Conservation (phyloP, 2,888 invertebrate species). For the Drosophila quinaria region DNA sequence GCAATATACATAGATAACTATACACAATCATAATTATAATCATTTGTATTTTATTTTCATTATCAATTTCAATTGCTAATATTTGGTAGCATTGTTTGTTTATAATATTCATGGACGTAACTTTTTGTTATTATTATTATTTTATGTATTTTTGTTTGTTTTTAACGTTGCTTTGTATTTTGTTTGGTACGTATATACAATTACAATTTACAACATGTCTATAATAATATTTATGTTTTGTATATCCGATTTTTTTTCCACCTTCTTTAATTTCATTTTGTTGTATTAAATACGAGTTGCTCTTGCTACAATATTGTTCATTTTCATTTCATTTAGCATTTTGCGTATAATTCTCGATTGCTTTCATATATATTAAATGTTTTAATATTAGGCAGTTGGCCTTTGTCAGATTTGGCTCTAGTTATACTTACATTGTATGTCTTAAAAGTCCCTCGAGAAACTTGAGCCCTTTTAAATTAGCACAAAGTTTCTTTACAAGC, state of each 20-base stretch:
- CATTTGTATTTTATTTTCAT: conserved; percentile 25
- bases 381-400: conserved; percentile 38
- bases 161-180: conserved; percentile 72
- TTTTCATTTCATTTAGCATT: conserved; percentile 43
- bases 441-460: conserved; percentile 28
- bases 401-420: conserved; percentile 59
- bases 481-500: conserved; percentile 63
- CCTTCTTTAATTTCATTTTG: conserved; percentile 13
- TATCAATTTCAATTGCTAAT: conserved; percentile 25
- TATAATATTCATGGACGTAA: conserved; percentile 72
- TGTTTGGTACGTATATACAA: conserved; percentile 69
- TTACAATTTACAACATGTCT: conserved; percentile 76
- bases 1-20: conserved; percentile 40
- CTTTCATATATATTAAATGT: conserved; percentile 42
- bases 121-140: conserved; percentile 38
- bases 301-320: conserved; percentile 59
- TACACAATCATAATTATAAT: conserved; percentile 48
- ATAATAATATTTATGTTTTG: conserved; percentile 37
- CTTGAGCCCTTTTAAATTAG: conserved; percentile 35
- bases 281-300: conserved; percentile 76
- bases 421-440: conserved; percentile 17
- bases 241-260: conserved; percentile 13
- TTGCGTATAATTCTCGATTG: conserved; percentile 65
- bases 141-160: conserved; percentile 35
- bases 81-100: conserved; percentile 65